Evolutionary conservation across 2,797 vertebrate species (phyloP), one percentile per base, ranked within the genome.

Genomic region (Gadopsis bispinosus): DNA sequence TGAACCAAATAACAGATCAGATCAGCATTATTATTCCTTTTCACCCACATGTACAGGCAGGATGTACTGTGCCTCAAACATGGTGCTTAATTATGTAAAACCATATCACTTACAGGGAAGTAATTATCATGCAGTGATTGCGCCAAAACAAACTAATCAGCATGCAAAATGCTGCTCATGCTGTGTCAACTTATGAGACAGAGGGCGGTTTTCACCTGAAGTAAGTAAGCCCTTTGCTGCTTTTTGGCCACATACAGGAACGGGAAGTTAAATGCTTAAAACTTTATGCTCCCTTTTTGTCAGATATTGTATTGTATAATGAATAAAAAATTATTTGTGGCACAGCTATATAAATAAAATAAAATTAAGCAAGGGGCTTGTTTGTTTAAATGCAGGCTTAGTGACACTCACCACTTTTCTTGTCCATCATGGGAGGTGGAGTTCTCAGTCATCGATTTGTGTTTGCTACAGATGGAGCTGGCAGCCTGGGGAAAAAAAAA

Each of bases 401-500:
- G 22, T 45, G 53, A 55, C 54, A 81, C 93, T 93, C 88, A 96
- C 95, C 95, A 94, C 93, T 96, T 95, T 94, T 96, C 90, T 96
- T 96, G 93, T 96, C 95, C 95, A 96, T 96, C 92, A 88, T 95
- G 91, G 88, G 90, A 85, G 83, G 80, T 76, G n/a, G 75, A 90
- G 87, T 89, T 93, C 85, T 94, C 87, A 93, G 91, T 95, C 95
- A 95, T 95, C 82, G 91, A 93, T 88, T 89, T 93, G 83, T 88
- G 78, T 90, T 92, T 75, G 86, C 81, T 86, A 85, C 84, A 74
- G 84, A 89, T 88, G 91, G 87, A 89, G 80, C 81, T 71, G 77
- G 83, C 83, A 92, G 91, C 83, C 95, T 96, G 84, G 56, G 71
- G 62, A 39, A 83, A 62, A 83, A 41, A 89, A 48, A 88, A 89